Percentiles rank a stretch among this genome's conserved stretches.
These are phyloP conservation scores for Fulmarus glacialis DNA, from an alignment of 2,113 vertebrate species.

Conservation along the genomic window DNA sequence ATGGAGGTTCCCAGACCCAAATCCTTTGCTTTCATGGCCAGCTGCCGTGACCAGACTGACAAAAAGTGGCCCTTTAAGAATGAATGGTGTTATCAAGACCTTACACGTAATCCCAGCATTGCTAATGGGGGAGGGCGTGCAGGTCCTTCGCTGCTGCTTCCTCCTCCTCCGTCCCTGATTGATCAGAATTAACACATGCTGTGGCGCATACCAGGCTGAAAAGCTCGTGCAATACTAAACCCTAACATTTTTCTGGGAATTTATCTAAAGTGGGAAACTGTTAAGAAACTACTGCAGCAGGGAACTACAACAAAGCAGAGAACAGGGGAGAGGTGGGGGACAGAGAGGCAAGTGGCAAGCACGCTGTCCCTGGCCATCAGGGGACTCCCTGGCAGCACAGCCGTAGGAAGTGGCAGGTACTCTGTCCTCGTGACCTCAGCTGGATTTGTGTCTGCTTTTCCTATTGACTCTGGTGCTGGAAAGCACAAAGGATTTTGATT, in stretches of 20 bases:
- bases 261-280: neutral
- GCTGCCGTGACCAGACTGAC: neutral
- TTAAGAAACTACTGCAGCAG: neutral
- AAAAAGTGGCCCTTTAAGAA: neutral
- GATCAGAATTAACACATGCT: neutral
- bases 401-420: accelerated
- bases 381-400: neutral
- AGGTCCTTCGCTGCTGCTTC: neutral
- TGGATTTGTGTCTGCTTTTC: neutral
- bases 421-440: neutral
- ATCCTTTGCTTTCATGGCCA: conserved; percentile 9
- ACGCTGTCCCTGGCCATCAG: accelerated
- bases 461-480: neutral
- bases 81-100: conserved; percentile 4
- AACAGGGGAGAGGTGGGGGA: neutral
- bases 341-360: neutral
- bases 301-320: neutral
- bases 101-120: neutral
- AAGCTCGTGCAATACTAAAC: neutral
- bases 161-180: neutral
- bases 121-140: neutral
- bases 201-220: neutral
- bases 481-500: neutral
- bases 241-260: neutral
- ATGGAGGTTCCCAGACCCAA: neutral